Evolutionary conservation across 2,113 vertebrate species (phyloP).

Genomic region (human (Homo sapiens)): GRCh38 chr11:126804001-126804500

Average conservation of each 20-base stretch:
- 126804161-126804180: slow-evolving; percentile 14
- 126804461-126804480: not conserved
- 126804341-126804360: slow-evolving; percentile 78
- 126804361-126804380: slow-evolving; percentile 85
- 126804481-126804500: not conserved
- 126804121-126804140: not conserved
- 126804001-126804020: not conserved
- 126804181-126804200: not conserved
- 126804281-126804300: slow-evolving; percentile 63
- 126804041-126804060: not conserved
- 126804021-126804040: not conserved
- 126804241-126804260: slow-evolving; percentile 34
- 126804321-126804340: slow-evolving; percentile 73
- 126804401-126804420: slow-evolving; percentile 78
- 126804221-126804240: slow-evolving; percentile 63
- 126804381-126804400: slow-evolving; percentile 85
- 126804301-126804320: slow-evolving; percentile 83
- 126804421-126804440: slow-evolving; percentile 81
- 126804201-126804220: slow-evolving; percentile 46
- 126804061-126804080: not conserved
- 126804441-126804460: slow-evolving; percentile 52
- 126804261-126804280: slow-evolving; percentile 48
- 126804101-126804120: not conserved
- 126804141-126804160: not conserved
- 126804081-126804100: fast-evolving